Base-by-base conservation (phyloP, 2,113 vertebrate genomes). In the Hypomesus transpacificus region DNA sequence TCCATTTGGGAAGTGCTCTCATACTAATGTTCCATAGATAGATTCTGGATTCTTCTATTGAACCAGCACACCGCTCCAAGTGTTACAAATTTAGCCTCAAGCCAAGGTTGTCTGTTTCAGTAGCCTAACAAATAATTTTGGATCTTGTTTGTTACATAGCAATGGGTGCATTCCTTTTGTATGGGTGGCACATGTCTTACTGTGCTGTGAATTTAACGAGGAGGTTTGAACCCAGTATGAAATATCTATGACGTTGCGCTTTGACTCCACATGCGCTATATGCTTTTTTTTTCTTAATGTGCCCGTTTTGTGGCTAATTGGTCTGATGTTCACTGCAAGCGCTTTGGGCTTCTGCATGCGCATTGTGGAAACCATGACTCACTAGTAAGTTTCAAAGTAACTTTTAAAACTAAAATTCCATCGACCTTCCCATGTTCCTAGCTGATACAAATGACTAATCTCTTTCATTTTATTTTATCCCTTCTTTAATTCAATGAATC, bases 401-500 rank as follows among this genome's bases (percentile, higher is more conserved):
- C 16, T 57, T 8, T 17, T 57, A 20, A 20, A 57, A 57, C 17
- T 18, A n/a, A n/a, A n/a, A 57, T 20, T 34, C 31, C 31, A 34
- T 34, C 31, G 31, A 34, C 7, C 7, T 34, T 6, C 26, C 26
- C 22, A 62, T 22, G 5, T 31, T 62, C 13, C 26, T 22, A 28
- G 26, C 60, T 62, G 24, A 62, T 34, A 31, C 24, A n/a, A 62
- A 34, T 51, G 58, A 21, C 13, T 60, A 17, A 59, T 71, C 16
- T 80, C n/a, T 57, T 50, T 65, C 74, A 14, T 70, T 8, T 66
- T 77, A 59, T 2, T 11, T 75, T 57, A 46, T 72, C 26, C 71
- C n/a, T 28, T 53, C 52, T 65, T 53, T 65, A 74, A 46, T 21
- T 63, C 57, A 69, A 9, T 75, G 50, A 82, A 79, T 79, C 82